A percentile compares a stretch with the other conserved stretches of the same genome.
Conservation (phyloP, 1,140 invertebrate species). For the Drosophila arizonae region DNA sequence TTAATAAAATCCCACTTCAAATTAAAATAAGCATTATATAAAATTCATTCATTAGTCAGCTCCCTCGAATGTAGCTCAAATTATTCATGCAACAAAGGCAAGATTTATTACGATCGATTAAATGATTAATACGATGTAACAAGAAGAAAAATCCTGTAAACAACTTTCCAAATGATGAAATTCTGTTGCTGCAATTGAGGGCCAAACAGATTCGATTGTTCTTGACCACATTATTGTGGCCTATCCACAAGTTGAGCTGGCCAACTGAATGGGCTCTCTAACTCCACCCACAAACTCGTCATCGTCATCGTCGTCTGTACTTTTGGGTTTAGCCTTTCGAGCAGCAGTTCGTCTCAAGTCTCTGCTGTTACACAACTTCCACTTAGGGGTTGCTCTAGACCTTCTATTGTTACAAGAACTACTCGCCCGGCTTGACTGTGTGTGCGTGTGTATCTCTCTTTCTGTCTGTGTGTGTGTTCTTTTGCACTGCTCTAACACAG, state of each 20-base stretch:
- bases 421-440: constrained; percentile 36
- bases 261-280: constrained; percentile 5
- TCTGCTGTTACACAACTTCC: constrained; percentile 42
- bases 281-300: constrained; percentile 61
- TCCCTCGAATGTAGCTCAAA: not conserved
- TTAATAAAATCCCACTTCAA: no score
- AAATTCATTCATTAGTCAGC: not conserved
- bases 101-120: not conserved
- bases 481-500: constrained; percentile 16
- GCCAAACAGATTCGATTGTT: not conserved
- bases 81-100: not conserved
- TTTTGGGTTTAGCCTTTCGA: constrained; percentile 1
- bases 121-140: constrained; percentile 2
- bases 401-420: constrained; percentile 68
- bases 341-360: constrained; percentile 63
- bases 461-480: no score
- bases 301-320: not conserved
- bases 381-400: constrained; percentile 72
- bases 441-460: no score
- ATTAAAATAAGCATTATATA: no score
- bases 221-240: not conserved
- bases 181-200: constrained; percentile 1
- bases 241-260: constrained; percentile 5
- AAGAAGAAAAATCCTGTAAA: not conserved
- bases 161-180: constrained; percentile 27